Evolutionary conservation across 92 coral and sea anemone species (phyloP), one percentile per base, ranked within the genome.

Genomic region (Diadumene lineata): DNA sequence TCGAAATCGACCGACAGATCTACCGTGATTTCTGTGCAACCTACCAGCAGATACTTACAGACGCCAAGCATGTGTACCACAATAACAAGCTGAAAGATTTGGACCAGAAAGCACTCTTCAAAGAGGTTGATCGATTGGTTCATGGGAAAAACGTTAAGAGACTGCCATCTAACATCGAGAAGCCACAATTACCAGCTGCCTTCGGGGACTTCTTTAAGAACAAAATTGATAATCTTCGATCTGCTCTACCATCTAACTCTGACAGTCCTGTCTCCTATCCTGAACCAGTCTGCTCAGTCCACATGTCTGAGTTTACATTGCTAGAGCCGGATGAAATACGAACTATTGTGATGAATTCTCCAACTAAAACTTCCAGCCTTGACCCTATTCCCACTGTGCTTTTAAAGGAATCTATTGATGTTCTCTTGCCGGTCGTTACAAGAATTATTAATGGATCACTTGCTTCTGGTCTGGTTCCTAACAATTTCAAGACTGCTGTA

Each of bases 331-430:
- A 66, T 8, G 30, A 38, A 34, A 38, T 79, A n/a, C 25, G 64
- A 7, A 72, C 61, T 22, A 23, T 79, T 29, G 33, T 84, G 11
- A 58, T 33, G 56, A 85, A 80, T n/a, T 67, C 90, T 27, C 86
- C 86, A 19, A 50, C 82, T 62, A 85, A 85, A 72, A 43, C 90
- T 21, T 81, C 86, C 58, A 43, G 66, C 43, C 62, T 81, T 50
- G 90, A 85, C 56, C 90, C 86, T 31, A 33, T 85, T 23, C 86
- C 90, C 27, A 78, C 71, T 44, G 11, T 24, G 25, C 34, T 83
- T 30, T 34, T 77, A 27, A 83, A 83, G 29, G 56, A 28, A 50
- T 65, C 68, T 56, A 16, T 79, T 7, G 76, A 79, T 57, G 50
- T 43, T 53, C 65, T 76, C 38, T 70, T 78, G 44, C 61, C 80